Base-by-base conservation (phyloP, 2,797 vertebrate species). In the Xenopus petersii region DNA sequence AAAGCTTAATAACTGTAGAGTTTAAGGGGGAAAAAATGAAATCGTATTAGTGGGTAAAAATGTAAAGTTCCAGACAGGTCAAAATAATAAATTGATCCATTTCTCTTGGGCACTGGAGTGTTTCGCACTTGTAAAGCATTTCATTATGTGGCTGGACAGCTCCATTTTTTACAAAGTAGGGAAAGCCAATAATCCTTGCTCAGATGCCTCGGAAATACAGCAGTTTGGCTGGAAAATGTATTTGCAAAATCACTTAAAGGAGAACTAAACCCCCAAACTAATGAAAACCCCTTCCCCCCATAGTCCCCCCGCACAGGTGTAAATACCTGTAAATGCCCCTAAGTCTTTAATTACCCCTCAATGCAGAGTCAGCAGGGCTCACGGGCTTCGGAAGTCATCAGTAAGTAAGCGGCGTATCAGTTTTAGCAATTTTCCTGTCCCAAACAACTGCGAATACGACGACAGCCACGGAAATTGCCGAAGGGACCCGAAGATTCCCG, bases 1-100 rank as follows among this genome's bases (percentile, higher is more conserved):
- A 95, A 94, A 93, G 89, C 95, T 96, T 94, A 94, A 94, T 95
- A 92, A 92, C 91, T 91, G 90, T 80, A 33, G 91, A 89, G 9
- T 75, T 79, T 87, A 91, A 89, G 87, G 56, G 26, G 26, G 26
- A 3, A 86, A 90, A 88, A 59, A 85, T 88, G 90, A 91, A 84
- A 87, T 90, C 92, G 56, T 79, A 70, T 74, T 90, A 92, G 75
- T 86, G 86, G 81, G 84, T 89, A 89, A 85, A 88, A 88, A 82
- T 78, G 83, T 84, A 85, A 84, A 83, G 83, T 86, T 86, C 80
- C 82, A 83, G 83, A 81, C 83, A 82, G 82, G 87, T 90, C 91
- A 90, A 82, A 70, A 60, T 87, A 84, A 84, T 87, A 88, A 87
- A 93, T 92, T 82, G 86, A 55, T 82, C 80, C 83, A 86, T 74